Conservation (phyloP, 2,797 vertebrate species). For the Lophius americanus region DNA sequence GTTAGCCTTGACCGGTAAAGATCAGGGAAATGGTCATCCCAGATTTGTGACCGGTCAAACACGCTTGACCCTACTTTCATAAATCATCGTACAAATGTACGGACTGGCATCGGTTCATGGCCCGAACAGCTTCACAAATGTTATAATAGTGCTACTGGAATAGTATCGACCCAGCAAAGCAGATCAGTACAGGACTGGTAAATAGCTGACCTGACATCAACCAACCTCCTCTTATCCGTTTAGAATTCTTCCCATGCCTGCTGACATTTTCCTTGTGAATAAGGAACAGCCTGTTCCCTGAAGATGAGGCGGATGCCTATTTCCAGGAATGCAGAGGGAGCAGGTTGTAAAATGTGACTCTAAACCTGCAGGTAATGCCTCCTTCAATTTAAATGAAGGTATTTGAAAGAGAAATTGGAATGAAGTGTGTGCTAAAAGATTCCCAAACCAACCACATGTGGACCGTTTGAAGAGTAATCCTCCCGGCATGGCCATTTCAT, state of each 20-base stretch:
- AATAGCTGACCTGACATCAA: constrained; percentile 24
- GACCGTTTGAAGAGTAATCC: not conserved
- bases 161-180: constrained; percentile 26
- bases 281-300: constrained; percentile 14
- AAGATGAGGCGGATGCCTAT: constrained; percentile 27
- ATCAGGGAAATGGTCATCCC: constrained; percentile 14
- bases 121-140: constrained; percentile 13
- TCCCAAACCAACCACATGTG: constrained; percentile 1
- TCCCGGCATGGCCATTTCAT: constrained; percentile 13
- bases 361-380: constrained; percentile 3
- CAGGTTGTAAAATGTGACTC: constrained; percentile 16
- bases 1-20: constrained; percentile 30
- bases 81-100: constrained; percentile 22
- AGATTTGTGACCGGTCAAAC: constrained; percentile 7
- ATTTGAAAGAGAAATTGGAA: constrained; percentile 7
- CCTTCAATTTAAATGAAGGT: constrained; percentile 14
- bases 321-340: constrained; percentile 18
- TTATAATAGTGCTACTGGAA: constrained; percentile 7
- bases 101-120: constrained; percentile 10
- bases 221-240: constrained; percentile 22
- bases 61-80: constrained; percentile 13
- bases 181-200: constrained; percentile 13
- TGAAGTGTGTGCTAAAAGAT: not conserved
- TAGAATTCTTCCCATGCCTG: constrained; percentile 18
- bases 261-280: constrained; percentile 49